Conservation (phyloP, 2,888 invertebrate genomes). For the Catocala fraxini region DNA sequence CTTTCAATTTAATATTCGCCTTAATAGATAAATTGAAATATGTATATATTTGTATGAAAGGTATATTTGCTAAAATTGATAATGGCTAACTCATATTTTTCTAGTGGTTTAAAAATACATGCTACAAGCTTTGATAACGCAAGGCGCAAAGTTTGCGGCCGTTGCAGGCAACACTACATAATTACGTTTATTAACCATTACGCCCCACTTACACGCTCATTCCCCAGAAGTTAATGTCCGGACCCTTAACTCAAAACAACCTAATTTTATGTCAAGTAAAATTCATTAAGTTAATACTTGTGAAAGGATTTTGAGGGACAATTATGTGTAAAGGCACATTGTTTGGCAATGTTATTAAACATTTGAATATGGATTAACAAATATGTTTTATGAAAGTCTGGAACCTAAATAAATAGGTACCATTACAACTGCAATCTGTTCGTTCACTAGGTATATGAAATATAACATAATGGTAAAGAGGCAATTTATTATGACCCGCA, state of each 20-base stretch:
- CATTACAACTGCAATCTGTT: conserved; percentile 32
- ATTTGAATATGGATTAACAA: too few relatives aligned
- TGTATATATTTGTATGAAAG: too few relatives aligned
- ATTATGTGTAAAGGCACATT: conserved; percentile 43
- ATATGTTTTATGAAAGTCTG: conserved; percentile 5
- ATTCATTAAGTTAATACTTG: conserved; percentile 63
- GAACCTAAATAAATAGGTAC: conserved; percentile 30
- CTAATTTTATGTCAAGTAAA: conserved; percentile 67
- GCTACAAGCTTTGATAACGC: conserved; percentile 17
- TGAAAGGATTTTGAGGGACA: conserved; percentile 58
- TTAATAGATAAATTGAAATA: too few relatives aligned
- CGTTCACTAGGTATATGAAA: conserved; percentile 23
- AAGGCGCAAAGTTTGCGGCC: conserved; percentile 32
- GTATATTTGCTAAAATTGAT: too few relatives aligned
- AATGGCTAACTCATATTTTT: too few relatives aligned
- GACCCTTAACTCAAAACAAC: conserved; percentile 60
- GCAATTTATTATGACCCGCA: conserved; percentile 40
- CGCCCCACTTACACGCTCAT: conserved; percentile 51
- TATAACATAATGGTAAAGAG: conserved; percentile 35
- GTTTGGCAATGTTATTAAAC: conserved; percentile 18
- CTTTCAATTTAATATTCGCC: too few relatives aligned
- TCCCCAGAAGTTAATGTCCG: conserved; percentile 55
- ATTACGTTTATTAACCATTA: conserved; percentile 59
- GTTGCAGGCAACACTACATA: conserved; percentile 45
- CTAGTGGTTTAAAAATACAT: neutral